phyloP scores from a whole-genome alignment of 2,888 invertebrate genomes.

The Ametastegia equiseti region DNA sequence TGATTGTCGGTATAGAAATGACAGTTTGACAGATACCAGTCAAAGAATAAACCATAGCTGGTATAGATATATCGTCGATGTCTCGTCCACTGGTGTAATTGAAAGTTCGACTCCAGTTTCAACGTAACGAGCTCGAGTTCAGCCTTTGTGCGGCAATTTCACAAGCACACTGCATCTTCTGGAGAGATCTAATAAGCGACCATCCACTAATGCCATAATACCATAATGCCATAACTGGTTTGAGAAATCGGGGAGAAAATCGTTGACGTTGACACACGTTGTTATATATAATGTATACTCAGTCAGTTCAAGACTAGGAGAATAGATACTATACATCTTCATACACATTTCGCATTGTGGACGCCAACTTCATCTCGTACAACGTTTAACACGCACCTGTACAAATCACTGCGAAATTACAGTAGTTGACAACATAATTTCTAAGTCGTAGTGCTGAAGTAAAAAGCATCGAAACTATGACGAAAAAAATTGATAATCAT shows the following conservation, averaged over 20 bases:
- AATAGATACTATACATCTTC: not conserved
- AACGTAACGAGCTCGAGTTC: constrained; percentile 33
- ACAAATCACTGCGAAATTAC: constrained; percentile 30
- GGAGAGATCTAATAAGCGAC: constrained; percentile 34
- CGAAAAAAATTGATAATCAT: constrained; percentile 1
- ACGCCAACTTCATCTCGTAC: not conserved
- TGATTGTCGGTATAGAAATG: not conserved
- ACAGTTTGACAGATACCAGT: constrained; percentile 2
- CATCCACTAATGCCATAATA: constrained; percentile 40
- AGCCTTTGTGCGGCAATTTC: constrained; percentile 27
- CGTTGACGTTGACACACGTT: not conserved
- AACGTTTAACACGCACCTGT: constrained; percentile 12
- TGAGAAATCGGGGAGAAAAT: constrained; percentile 31
- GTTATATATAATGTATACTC: too few relatives aligned
- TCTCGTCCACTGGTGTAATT: constrained; percentile 4
- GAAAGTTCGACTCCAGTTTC: constrained; percentile 29
- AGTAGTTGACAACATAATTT: constrained; percentile 36
- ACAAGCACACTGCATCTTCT: constrained; percentile 11
- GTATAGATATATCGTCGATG: not conserved
- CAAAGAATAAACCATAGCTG: not conserved
- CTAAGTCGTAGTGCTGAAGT: not conserved
- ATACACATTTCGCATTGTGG: not conserved
- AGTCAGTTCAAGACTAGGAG: not conserved
- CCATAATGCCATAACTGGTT: constrained; percentile 43
- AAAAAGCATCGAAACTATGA: not conserved